A percentile compares a stretch with the other conserved stretches of the same genome.
Evolutionary conservation across 2,113 vertebrate species (phyloP).

Genomic region (Erythrocebus patas): DNA sequence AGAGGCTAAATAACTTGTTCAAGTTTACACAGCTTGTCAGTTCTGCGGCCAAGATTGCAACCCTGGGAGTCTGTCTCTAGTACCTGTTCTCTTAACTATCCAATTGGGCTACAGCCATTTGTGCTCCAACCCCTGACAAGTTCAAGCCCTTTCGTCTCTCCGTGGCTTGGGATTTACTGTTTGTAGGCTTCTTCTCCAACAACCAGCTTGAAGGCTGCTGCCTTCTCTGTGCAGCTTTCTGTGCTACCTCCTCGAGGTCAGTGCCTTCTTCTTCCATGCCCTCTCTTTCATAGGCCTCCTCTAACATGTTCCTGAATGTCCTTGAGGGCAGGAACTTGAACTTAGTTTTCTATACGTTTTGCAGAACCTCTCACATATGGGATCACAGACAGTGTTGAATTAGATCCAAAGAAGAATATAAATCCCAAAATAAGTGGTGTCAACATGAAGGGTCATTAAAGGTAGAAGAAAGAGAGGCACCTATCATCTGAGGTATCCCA

Average conservation of each 20-base stretch:
- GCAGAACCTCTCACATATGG: neutral
- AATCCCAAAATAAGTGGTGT: neutral
- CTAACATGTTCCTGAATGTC: neutral
- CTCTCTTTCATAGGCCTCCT: neutral
- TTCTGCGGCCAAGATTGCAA: neutral
- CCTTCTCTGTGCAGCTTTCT: neutral
- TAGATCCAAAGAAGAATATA: neutral
- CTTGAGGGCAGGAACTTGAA: neutral
- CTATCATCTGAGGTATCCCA: neutral
- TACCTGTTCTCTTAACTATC: neutral
- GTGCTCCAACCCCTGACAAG: neutral
- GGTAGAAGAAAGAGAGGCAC: neutral
- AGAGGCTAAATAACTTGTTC: neutral
- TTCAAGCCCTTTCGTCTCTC: neutral
- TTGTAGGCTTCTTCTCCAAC: neutral
- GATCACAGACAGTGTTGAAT: neutral
- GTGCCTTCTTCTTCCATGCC: too few relatives aligned
- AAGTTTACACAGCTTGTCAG: neutral
- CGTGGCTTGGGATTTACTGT: neutral
- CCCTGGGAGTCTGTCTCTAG: neutral
- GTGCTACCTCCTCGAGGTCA: neutral
- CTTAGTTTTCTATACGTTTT: neutral
- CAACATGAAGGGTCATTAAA: neutral
- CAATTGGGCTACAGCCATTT: neutral
- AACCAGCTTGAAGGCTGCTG: neutral